Percentiles rank a stretch among this genome's conserved stretches.
Conservation (phyloP, 2,797 vertebrate species). For the Notoglanidium macrostoma region DNA sequence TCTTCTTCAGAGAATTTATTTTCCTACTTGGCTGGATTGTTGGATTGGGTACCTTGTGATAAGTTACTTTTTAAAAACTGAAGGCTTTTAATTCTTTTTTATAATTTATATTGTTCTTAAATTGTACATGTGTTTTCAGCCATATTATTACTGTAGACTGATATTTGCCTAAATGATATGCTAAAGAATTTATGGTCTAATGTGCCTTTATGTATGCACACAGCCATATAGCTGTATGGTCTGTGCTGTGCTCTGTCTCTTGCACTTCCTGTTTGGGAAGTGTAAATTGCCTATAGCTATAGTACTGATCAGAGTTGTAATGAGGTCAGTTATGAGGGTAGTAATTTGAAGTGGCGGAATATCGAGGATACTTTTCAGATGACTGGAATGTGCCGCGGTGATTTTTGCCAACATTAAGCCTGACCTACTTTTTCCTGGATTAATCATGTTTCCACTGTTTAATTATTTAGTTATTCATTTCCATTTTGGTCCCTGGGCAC, state of each 20-base stretch:
- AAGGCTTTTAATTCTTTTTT: background rate
- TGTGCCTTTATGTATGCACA: background rate
- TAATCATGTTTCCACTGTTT: background rate
- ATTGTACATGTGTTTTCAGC: background rate
- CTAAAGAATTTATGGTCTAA: background rate
- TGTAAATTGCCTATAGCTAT: background rate
- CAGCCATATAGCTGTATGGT: background rate
- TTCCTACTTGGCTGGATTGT: conserved; percentile 16
- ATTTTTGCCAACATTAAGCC: background rate
- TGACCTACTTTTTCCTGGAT: background rate
- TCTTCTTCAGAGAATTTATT: background rate
- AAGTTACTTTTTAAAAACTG: background rate
- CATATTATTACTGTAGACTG: background rate
- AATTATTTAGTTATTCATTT: background rate
- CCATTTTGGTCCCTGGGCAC: no score
- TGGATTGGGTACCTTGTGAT: conserved; percentile 3
- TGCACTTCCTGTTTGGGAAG: background rate
- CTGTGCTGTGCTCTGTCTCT: background rate
- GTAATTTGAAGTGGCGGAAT: conserved; percentile 3
- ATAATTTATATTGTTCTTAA: background rate
- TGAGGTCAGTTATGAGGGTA: background rate
- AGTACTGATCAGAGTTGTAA: background rate
- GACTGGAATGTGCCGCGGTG: background rate
- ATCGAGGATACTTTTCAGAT: background rate
- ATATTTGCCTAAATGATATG: background rate